Evolutionary conservation across 1,140 invertebrate species (phyloP), one percentile per base, ranked within the genome.

Genomic region (Dryas iulia): DNA sequence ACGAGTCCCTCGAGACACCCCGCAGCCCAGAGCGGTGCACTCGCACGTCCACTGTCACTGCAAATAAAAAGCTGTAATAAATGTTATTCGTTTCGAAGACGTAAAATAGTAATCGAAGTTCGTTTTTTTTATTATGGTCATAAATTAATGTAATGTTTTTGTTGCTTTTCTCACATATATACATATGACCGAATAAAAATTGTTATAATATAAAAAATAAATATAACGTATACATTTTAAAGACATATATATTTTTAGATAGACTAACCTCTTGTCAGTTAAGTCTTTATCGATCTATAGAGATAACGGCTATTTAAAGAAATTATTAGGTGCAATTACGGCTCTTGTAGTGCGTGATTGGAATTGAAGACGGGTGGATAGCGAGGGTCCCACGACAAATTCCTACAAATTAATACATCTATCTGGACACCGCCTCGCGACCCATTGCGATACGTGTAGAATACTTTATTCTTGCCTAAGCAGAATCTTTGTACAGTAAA

Each of bases 361-460:
- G 89, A 91, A 91, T 91, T 79, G 83, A 76, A 76, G 74, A 65
- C 72, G 65, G 66, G 79, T 62, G 69, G 64, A 66, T 78, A 74
- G 82, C 72, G 81, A 83, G 81, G 84, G 84, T 81, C 76, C 79
- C 73, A 86, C 81, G 87, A 91, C 87, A 91, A 90, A 91, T 91
- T 90, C 89, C 85, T 90, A 87, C 89, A 91, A 91, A 91, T 91
- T 91, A 91, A 91, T 91, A 91, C 89, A 90, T 90, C 87, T 85
- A 86, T 80, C 79, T 80, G 68, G 69, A 71, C 76, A 67, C 76
- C 76, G 66, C 75, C 74, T 72, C 78, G 81, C 75, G 79, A 79
- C 78, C 84, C 65, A 74, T 69, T 54, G 77, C 83, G 86, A 85
- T 89, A 88, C 86, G 85, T 81, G 64, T 66, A 64, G 89, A 91